Conservation (phyloP, 2,113 vertebrate species). For the Chaetodon trifascialis region DNA sequence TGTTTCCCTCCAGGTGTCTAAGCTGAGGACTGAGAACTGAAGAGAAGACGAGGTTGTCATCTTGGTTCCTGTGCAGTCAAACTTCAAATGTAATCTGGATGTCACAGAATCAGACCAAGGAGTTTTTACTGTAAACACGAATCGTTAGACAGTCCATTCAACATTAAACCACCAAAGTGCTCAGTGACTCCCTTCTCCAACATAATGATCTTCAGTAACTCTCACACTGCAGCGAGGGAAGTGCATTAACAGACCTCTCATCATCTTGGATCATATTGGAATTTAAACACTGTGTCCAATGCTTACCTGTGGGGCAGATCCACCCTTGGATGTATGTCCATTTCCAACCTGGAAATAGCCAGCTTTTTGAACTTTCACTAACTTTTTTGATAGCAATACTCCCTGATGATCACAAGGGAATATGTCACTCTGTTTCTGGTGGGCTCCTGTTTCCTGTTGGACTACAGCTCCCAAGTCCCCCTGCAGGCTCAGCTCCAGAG, state of each 20-base stretch:
- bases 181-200: background rate
- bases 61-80: background rate
- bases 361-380: background rate
- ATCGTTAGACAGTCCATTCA: background rate
- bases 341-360: constrained; percentile 31
- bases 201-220: constrained; percentile 10
- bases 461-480: constrained; percentile 89
- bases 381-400: constrained; percentile 24
- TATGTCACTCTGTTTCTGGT: constrained; percentile 91
- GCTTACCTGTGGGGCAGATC: background rate
- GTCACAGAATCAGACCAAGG: background rate
- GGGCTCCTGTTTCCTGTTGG: constrained; percentile 92
- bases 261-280: constrained; percentile 8
- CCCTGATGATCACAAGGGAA: constrained; percentile 96
- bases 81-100: background rate
- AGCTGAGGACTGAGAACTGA: background rate
- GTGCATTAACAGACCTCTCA: background rate
- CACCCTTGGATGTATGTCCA: constrained; percentile 20
- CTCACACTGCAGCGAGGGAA: background rate
- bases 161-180: background rate
- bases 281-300: constrained; percentile 5
- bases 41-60: background rate
- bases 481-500: constrained; percentile 74
- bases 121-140: background rate
- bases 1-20: constrained; percentile 20